These are phyloP conservation scores for Rhyacophila brunnea DNA, from an alignment of 1,140 invertebrate species.

Conservation along the genomic window DNA sequence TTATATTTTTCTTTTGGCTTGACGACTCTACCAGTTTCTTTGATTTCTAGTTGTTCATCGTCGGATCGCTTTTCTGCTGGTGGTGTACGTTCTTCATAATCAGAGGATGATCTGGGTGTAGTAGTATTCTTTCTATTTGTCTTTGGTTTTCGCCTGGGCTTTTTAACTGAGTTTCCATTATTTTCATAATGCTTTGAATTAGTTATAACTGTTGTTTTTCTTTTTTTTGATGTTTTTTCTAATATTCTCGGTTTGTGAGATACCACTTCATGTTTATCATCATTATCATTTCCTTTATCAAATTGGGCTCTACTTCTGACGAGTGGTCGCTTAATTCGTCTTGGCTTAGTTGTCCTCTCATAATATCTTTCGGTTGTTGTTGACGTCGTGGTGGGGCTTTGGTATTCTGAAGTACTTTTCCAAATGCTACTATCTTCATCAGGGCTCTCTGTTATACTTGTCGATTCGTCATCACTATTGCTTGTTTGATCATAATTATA, in stretches of 20 bases:
- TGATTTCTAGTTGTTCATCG: constrained; percentile 13
- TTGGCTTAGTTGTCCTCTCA: background rate
- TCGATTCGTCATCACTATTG: too few relatives aligned
- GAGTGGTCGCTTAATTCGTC: background rate
- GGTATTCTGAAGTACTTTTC: too few relatives aligned
- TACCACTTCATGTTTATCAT: constrained; percentile 6
- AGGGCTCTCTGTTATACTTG: too few relatives aligned
- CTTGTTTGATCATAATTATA: too few relatives aligned
- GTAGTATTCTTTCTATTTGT: background rate
- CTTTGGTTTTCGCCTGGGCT: background rate
- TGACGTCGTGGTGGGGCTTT: constrained; percentile 2
- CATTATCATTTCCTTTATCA: constrained; percentile 1
- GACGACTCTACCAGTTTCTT: constrained; percentile 4
- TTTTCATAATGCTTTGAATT: constrained; percentile 32
- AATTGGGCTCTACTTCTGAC: background rate
- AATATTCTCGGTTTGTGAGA: constrained; percentile 33
- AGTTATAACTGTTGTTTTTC: constrained; percentile 34
- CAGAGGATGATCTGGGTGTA: background rate
- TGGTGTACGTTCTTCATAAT: background rate
- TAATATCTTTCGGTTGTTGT: constrained; percentile 7
- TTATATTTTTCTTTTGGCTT: constrained; percentile 7
- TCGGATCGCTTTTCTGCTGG: background rate
- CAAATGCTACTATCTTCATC: too few relatives aligned
- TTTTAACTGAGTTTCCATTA: background rate
- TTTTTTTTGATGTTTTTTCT: constrained; percentile 34